A percentile compares a stretch with the other conserved stretches of the same genome.
These are phyloP conservation scores for Drosophila multiciliata DNA, from an alignment of 2,888 invertebrate species.

Conservation along the genomic window DNA sequence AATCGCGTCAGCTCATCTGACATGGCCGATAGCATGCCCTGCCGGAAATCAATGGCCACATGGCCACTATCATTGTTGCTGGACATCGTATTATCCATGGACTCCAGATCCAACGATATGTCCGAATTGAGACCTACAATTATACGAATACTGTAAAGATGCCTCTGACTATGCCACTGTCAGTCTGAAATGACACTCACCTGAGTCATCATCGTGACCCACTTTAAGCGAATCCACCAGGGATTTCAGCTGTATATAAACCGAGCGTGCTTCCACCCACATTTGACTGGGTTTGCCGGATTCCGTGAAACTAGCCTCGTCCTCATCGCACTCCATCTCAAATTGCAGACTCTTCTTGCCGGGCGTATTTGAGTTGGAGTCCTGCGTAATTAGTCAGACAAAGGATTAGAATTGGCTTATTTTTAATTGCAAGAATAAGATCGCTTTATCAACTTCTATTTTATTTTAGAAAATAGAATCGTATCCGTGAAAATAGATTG, in stretches of 20 bases:
- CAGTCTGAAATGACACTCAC: slow-evolving; percentile 77
- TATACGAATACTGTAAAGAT: not conserved
- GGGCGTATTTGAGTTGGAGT: slow-evolving; percentile 80
- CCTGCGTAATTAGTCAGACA: slow-evolving; percentile 59
- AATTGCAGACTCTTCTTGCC: slow-evolving; percentile 91
- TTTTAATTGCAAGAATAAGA: not conserved
- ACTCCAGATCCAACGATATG: slow-evolving; percentile 87
- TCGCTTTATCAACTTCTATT: not conserved
- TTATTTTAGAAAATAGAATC: slow-evolving; percentile 1
- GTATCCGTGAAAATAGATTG: not conserved
- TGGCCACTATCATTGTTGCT: slow-evolving; percentile 70
- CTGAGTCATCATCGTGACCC: slow-evolving; percentile 91
- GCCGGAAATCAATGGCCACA: slow-evolving; percentile 86
- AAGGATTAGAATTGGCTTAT: not conserved
- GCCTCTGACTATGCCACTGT: not conserved
- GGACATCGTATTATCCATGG: slow-evolving; percentile 86
- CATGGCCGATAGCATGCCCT: slow-evolving; percentile 89
- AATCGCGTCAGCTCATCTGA: slow-evolving; percentile 91
- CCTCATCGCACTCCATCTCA: slow-evolving; percentile 94
- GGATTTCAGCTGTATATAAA: slow-evolving; percentile 90
- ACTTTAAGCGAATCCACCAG: slow-evolving; percentile 91
- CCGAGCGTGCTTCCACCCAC: slow-evolving; percentile 89
- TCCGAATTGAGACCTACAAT: slow-evolving; percentile 89
- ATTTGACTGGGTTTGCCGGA: slow-evolving; percentile 86
- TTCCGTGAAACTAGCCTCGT: slow-evolving; percentile 86